Evolutionary conservation across 2,888 invertebrate species (phyloP), one percentile per base, ranked within the genome.

Genomic region (Ichneumoninae sp.): DNA sequence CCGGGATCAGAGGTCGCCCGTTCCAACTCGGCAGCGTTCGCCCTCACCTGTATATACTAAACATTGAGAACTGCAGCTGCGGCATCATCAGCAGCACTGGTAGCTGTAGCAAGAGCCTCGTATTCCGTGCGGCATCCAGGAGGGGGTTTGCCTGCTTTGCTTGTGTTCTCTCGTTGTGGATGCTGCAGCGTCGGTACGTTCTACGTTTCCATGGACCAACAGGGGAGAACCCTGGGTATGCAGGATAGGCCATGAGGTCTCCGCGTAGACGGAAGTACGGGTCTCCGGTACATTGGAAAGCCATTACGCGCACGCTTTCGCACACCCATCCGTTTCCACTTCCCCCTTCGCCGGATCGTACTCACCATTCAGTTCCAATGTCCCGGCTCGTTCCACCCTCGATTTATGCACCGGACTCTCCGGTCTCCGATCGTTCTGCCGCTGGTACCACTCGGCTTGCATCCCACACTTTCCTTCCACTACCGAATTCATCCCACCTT

Each of bases 251-350:
- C 66, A 82, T 30, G 78, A 76, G 69, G 69, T 75, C 50, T 68
- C 66, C 57, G 47, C 71, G 65, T 54, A 75, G 52, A 85, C 85
- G 86, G 84, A 86, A 86, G 84, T 84, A 78, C 71, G 63, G 63
- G 78, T 83, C 83, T 81, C 83, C 80, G 74, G 89, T 91, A 92
- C 91, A 92, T 91, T 88, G 91, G 90, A 91, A 91, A 91, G 88
- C 91, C 91, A 91, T 91, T 91, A 90, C 89, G 87, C 89, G 85
- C 87, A 88, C 83, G 85, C 87, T 86, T 86, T 83, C 81, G 76
- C 83, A 83, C 82, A 81, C 70, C 79, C 71, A 65, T 54, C 82
- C 47, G 65, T 74, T 86, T 81, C 73, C 83, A 70, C 81, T 80
- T 19, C 75, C 63, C 40, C 60, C 69, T 82, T 44, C 81, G 50